These are phyloP conservation scores for Bothrops jararaca DNA, from an alignment of 2,113 vertebrate genomes.

Conservation along the genomic window DNA sequence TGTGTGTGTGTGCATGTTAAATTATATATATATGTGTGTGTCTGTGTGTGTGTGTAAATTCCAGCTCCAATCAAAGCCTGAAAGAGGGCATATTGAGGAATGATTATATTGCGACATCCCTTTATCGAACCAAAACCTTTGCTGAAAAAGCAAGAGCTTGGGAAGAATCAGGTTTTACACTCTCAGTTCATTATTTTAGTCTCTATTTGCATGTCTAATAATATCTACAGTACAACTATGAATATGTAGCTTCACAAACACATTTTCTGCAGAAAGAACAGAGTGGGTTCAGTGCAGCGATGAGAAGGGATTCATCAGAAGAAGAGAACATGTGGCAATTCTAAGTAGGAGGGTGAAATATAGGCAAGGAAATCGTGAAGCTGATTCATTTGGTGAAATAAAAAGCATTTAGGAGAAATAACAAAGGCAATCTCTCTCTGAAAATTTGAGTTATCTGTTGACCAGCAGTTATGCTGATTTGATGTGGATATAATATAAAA, in stretches of 20 bases:
- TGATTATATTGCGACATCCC: neutral
- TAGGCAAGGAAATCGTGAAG: neutral
- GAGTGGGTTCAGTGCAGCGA: neutral
- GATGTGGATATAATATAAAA: neutral
- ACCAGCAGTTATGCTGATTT: neutral
- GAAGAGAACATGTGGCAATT: neutral
- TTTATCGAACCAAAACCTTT: neutral
- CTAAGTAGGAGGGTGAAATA: neutral
- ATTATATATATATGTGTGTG: too few species aligned
- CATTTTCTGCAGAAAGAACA: neutral
- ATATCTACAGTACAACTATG: neutral
- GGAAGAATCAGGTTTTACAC: neutral
- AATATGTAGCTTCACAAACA: neutral
- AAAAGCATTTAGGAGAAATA: neutral
- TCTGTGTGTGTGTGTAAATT: too few species aligned
- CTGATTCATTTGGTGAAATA: neutral
- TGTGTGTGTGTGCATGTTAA: too few species aligned
- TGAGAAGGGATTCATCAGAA: neutral
- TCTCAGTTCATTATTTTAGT: neutral
- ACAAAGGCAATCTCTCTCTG: neutral
- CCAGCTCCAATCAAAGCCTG: constrained; percentile 37
- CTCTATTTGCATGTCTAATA: constrained; percentile 1
- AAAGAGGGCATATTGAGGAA: neutral
- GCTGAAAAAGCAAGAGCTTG: neutral
- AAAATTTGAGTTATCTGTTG: neutral